Evolutionary conservation across 2,113 vertebrate species (phyloP).

Genomic region (Chitala chitala): DNA sequence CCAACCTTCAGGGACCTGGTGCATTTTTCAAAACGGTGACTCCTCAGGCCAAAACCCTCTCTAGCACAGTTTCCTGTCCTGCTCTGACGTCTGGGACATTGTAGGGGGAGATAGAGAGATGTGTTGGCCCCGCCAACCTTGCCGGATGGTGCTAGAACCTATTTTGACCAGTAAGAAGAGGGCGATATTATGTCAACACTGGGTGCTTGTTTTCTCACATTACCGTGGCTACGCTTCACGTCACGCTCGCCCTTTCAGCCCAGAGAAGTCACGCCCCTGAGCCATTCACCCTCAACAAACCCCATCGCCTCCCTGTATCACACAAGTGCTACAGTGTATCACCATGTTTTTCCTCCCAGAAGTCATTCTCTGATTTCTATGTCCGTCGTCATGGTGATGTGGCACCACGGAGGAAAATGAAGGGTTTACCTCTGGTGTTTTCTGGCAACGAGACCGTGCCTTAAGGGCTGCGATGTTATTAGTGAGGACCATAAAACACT

Average conservation of each 20-base stretch:
- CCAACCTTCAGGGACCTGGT: not conserved
- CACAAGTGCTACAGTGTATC: slow-evolving; percentile 93
- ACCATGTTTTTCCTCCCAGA: slow-evolving; percentile 84
- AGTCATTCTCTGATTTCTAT: slow-evolving; percentile 99
- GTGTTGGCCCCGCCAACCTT: not conserved
- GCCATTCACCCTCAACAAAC: slow-evolving; percentile 82
- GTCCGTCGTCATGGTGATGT: slow-evolving; percentile 97
- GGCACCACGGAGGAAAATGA: slow-evolving; percentile 85
- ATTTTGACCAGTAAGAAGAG: slow-evolving; percentile 5
- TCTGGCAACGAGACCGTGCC: slow-evolving; percentile 73
- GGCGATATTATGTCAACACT: slow-evolving; percentile 39
- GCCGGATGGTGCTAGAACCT: not conserved
- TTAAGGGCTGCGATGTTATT: slow-evolving; percentile 73
- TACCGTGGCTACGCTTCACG: slow-evolving; percentile 72
- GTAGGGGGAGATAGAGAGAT: slow-evolving; percentile 8
- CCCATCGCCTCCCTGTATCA: slow-evolving; percentile 82
- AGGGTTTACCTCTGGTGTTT: slow-evolving; percentile 86
- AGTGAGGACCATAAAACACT: slow-evolving; percentile 74
- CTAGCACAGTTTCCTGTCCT: not conserved
- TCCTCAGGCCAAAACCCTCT: not conserved
- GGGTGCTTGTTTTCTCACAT: slow-evolving; percentile 35
- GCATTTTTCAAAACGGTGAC: not conserved
- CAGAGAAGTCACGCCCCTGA: slow-evolving; percentile 84
- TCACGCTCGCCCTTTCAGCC: slow-evolving; percentile 81
- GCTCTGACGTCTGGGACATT: not conserved